Base-by-base conservation (phyloP, 2,113 vertebrate genomes). In the Aegithalos caudatus region DNA sequence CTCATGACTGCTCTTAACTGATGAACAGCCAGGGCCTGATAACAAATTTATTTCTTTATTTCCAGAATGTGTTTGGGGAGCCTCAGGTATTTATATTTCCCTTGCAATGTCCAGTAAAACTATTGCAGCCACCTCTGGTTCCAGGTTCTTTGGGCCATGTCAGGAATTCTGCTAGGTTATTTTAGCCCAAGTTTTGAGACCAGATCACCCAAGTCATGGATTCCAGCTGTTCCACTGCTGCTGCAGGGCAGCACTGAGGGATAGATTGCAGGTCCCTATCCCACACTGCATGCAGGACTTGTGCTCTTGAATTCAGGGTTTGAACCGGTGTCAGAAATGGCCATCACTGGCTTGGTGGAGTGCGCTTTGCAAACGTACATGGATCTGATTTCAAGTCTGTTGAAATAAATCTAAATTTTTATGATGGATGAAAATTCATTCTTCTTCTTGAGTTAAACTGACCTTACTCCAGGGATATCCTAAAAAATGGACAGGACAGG, bases 401-500 rank as follows among this genome's bases (percentile, higher is more conserved):
- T 42, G 33, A 81, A 90, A 67, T 35, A 56, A 77, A 31, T 29
- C 17, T 28, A 33, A 37, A 47, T 61, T 51, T 86, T 78, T 60
- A 22, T 35, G 56, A 37, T 31, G n/a, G 19, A 33, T 25, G 22
- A 57, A 56, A 38, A 51, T 69, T 25, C 4, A 25, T 69, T 57
- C 24, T 61, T 33, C 28, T 69, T 50, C 33, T n/a, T 81, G 31
- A 5, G 19, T 70, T 51, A 78, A 31, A 65, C 9, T 73, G 22
- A 42, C 86, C 10, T 16, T 82, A 31, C 13, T 40, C 11, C 38
- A 14, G 9, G 14, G 8, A 10, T 56, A 23, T 70, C 20, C 31
- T 57, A 47, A 54, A 7, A 18, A 64, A 37, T 0, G 0, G 31
- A 11, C 4, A 60, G 35, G 19, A 38, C 14, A 61, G 33, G 14